A percentile compares a stretch with the other conserved stretches of the same genome.
phyloP scores from a whole-genome alignment of 2,888 invertebrate genomes.

The Pandemis cinnamomeana region DNA sequence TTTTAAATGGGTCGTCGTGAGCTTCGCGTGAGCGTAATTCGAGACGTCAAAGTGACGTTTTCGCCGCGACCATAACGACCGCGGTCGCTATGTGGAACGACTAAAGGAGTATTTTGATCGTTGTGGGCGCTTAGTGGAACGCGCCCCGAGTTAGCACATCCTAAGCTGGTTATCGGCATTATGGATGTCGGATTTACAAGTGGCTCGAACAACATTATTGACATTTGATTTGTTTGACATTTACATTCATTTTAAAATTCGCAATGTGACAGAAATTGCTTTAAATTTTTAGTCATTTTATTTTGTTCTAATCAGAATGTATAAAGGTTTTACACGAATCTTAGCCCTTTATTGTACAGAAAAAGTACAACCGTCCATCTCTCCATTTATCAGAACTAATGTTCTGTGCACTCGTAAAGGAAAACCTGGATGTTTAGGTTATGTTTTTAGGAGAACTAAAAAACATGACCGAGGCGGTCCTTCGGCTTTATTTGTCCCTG shows the following conservation, averaged over 20 bases:
- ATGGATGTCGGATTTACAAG: not conserved
- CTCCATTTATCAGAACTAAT: slow-evolving; percentile 65
- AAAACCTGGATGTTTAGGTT: slow-evolving; percentile 75
- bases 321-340: slow-evolving; percentile 78
- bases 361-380: slow-evolving; percentile 68
- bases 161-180: not conserved
- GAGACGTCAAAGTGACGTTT: no score
- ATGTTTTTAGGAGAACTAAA: slow-evolving; percentile 79
- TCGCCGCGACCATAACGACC: no score
- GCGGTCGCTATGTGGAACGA: no score
- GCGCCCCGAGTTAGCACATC: no score
- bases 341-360: slow-evolving; percentile 70
- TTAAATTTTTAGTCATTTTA: slow-evolving; percentile 61
- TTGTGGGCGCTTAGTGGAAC: no score
- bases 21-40: no score
- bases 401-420: slow-evolving; percentile 67
- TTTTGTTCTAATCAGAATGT: slow-evolving; percentile 68
- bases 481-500: slow-evolving; percentile 89
- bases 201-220: not conserved
- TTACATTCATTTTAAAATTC: slow-evolving; percentile 40
- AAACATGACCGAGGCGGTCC: slow-evolving; percentile 81
- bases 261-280: slow-evolving; percentile 53
- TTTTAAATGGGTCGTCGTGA: no score
- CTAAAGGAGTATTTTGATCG: no score
- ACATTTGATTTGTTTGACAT: not conserved